phyloP scores from a whole-genome alignment of 2,888 invertebrate genomes.

The Drosophila emarginata region DNA sequence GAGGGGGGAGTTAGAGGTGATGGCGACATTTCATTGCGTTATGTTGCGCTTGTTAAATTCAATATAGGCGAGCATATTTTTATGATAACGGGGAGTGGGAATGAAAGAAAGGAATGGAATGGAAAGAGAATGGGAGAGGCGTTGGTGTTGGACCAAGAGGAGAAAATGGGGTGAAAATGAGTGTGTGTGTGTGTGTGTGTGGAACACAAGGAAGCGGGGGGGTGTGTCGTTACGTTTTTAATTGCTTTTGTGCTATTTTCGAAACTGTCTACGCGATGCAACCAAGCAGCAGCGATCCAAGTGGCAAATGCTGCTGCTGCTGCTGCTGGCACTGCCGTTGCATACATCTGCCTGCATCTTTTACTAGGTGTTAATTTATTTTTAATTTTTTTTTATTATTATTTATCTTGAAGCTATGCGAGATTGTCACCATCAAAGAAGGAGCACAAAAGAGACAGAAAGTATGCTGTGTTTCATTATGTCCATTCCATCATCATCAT shows the following conservation, averaged over 20 bases:
- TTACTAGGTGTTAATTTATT: constrained; percentile 80
- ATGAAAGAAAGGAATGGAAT: neutral
- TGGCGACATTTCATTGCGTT: constrained; percentile 3
- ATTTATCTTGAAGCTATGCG: constrained; percentile 71
- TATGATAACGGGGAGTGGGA: constrained; percentile 27
- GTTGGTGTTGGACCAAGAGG: neutral
- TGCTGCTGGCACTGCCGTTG: constrained; percentile 39
- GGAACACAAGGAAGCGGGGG: neutral
- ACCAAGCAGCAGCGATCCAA: constrained; percentile 32
- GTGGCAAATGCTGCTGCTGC: constrained; percentile 26
- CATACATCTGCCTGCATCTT: constrained; percentile 39
- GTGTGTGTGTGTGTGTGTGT: too few relatives aligned
- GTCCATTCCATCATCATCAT: constrained; percentile 60
- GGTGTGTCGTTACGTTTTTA: constrained; percentile 68
- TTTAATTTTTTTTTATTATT: constrained; percentile 79
- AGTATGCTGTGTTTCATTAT: neutral
- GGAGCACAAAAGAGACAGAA: neutral
- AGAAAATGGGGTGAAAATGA: neutral
- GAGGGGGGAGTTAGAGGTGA: neutral
- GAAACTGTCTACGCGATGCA: constrained; percentile 61
- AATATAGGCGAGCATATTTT: constrained; percentile 67
- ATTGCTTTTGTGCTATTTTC: constrained; percentile 78
- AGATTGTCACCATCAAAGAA: constrained; percentile 49
- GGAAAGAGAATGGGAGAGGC: neutral
- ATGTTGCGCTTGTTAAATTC: constrained; percentile 75